phyloP scores from a whole-genome alignment of 2,797 vertebrate species.

The Pangasius djambal region DNA sequence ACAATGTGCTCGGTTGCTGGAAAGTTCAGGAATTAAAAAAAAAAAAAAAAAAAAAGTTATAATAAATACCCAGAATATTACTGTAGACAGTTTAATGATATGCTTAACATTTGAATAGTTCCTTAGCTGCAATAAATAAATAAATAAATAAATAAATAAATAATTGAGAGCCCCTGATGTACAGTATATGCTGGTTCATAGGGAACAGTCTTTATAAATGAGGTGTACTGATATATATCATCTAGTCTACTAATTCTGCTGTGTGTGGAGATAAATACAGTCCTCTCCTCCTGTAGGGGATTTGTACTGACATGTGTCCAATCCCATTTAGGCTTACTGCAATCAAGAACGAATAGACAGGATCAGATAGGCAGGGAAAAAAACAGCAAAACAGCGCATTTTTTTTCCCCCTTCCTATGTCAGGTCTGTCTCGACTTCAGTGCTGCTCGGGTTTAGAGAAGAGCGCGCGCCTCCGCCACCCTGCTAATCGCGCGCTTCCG shows the following conservation, averaged over 20 bases:
- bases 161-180: background rate
- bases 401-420: background rate
- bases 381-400: background rate
- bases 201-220: background rate
- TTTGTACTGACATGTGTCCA: slow-evolving; percentile 2
- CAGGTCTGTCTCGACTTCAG: background rate
- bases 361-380: background rate
- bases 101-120: background rate
- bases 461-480: background rate
- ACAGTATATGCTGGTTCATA: background rate
- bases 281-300: background rate
- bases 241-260: background rate
- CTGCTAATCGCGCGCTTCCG: background rate
- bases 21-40: background rate
- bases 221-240: background rate
- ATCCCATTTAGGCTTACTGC: background rate
- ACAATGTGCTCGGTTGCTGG: background rate
- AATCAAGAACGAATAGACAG: background rate
- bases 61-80: background rate
- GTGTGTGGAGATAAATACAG: background rate
- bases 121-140: background rate
- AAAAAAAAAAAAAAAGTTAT: background rate
- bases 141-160: background rate
- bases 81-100: background rate
- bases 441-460: background rate